A percentile compares a stretch with the other conserved stretches of the same genome.
Evolutionary conservation across 1,140 invertebrate species (phyloP).

Genomic region (Sycophila sp.): DNA sequence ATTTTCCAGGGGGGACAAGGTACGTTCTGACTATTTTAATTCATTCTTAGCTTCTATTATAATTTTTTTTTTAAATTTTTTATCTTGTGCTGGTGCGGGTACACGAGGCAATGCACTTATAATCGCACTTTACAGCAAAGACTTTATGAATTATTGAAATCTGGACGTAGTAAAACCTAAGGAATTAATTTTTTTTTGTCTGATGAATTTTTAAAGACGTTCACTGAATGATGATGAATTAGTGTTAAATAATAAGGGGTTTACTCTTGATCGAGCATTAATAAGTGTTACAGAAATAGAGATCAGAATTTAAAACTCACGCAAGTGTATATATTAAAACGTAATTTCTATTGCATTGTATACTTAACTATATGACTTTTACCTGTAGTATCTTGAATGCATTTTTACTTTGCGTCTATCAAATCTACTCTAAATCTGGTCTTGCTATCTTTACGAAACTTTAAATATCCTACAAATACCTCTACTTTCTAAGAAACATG

Average conservation of each 20-base stretch:
- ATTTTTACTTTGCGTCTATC: slow-evolving; percentile 1
- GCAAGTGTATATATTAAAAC: too few relatives aligned
- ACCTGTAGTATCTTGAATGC: slow-evolving; percentile 6
- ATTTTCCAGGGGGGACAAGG: slow-evolving; percentile 81
- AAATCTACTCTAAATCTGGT: slow-evolving; percentile 5
- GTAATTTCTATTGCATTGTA: too few relatives aligned
- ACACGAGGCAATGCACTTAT: neutral
- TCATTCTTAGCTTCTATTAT: neutral
- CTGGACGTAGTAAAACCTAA: too few relatives aligned
- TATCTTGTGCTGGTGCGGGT: neutral
- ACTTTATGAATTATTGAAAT: neutral
- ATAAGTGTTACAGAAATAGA: too few relatives aligned
- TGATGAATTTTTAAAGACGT: too few relatives aligned
- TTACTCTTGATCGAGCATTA: too few relatives aligned
- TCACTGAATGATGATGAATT: too few relatives aligned
- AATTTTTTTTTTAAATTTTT: neutral
- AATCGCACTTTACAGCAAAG: too few relatives aligned
- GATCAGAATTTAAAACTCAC: too few relatives aligned
- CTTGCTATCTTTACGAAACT: neutral
- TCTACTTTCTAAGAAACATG: neutral
- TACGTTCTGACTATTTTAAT: slow-evolving; percentile 52
- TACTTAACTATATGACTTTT: too few relatives aligned
- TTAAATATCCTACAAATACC: neutral
- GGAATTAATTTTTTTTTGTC: too few relatives aligned
- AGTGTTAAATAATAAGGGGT: too few relatives aligned